A percentile compares a stretch with the other conserved stretches of the same genome.
Evolutionary conservation across 2,888 invertebrate species (phyloP).

Genomic region (Pecten maximus): DNA sequence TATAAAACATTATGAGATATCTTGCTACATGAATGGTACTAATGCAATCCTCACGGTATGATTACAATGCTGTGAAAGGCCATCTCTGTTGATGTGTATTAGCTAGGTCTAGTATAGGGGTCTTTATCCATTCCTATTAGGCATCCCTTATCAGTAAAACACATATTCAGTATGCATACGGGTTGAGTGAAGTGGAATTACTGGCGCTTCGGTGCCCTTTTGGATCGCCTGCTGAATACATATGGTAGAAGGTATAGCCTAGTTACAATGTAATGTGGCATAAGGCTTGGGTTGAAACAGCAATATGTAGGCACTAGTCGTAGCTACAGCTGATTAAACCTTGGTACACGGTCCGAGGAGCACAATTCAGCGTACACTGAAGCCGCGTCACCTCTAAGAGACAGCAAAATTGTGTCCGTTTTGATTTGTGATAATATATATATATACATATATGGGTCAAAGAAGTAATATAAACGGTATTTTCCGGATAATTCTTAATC

Average conservation of each 20-base stretch:
- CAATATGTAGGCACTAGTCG: neutral
- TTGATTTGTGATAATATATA: no score
- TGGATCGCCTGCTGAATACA: neutral
- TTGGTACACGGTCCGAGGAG: neutral
- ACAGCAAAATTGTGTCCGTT: no score
- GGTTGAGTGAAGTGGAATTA: neutral
- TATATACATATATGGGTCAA: no score
- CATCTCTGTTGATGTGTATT: neutral
- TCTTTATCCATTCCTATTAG: neutral
- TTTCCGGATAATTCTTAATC: no score
- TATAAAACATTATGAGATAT: no score
- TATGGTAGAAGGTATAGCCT: neutral
- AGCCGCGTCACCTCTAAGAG: neutral
- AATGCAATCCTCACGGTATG: no score
- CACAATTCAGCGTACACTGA: neutral
- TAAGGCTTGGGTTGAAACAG: neutral
- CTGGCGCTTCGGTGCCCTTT: neutral
- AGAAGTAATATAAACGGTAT: no score
- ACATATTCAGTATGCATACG: constrained; percentile 13
- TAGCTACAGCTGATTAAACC: constrained; percentile 2
- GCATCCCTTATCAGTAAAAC: neutral
- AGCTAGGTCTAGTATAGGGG: neutral
- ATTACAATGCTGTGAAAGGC: neutral
- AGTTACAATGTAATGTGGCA: constrained; percentile 4
- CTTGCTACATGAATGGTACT: no score